Base-by-base conservation (phyloP, 2,888 invertebrate species). In the Anagyrus pseudococci region DNA sequence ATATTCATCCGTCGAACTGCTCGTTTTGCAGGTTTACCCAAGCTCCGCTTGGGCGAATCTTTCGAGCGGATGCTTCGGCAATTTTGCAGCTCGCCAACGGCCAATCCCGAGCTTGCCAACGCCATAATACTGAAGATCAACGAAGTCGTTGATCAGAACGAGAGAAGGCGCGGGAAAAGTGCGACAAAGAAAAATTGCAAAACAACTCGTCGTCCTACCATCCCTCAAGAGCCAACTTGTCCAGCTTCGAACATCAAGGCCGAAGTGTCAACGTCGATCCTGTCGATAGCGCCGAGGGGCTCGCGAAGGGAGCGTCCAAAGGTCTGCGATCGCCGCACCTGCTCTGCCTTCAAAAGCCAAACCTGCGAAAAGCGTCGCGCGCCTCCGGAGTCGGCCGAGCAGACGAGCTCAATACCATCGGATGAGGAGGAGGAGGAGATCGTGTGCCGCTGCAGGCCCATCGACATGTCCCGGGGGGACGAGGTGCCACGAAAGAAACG, bases 81-180 rank as follows among this genome's bases (percentile, higher is more conserved):
- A 10, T n/a, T 4, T 0, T 25, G 19, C n/a, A 8, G 17, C 7
- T 49, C 26, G 10, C 1, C 44, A 6, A 25, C n/a, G 15, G 29
- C 23, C 13, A 37, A 8, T 1, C n/a, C 52, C 0, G 48, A 57
- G 1, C 40, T 57, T 4, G 29, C 23, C 2, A 43, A 29, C 10
- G 10, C 15, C 2, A 19, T 59, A 10, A 47, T 43, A 17, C 20
- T 23, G 1, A 56, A 57, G 19, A 47, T 64, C 13, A 33, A 13
- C 29, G 59, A 64, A 25, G 56, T 64, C 7, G 43, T 58, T 2
- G 25, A 37, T n/a, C n/a, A 52, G 22, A 60, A 60, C 33, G 25
- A 41, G 15, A 33, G 48, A 25, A 60, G 59, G 8, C 20, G 25
- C 47, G 13, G 25, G 25, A 25, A n/a, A 23, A 25, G 47, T 6